phyloP scores from a whole-genome alignment of 2,113 vertebrate genomes.

The Prunella himalayana region DNA sequence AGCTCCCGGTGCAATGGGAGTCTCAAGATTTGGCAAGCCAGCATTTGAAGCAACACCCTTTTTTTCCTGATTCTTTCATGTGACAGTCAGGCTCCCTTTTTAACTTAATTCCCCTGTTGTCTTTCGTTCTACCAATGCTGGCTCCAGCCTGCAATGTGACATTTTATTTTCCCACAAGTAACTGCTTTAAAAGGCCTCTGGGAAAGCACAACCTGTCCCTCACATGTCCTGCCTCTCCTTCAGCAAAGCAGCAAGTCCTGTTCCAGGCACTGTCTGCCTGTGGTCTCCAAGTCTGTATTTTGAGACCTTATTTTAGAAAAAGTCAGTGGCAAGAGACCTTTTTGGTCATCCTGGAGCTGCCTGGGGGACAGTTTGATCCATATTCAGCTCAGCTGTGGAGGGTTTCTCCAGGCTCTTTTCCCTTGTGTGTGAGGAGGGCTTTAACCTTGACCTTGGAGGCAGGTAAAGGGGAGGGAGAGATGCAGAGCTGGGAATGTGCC shows the following conservation, averaged over 20 bases:
- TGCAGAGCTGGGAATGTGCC: neutral
- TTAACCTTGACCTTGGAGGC: neutral
- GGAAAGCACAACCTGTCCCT: neutral
- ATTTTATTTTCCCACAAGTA: neutral
- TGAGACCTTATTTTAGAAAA: neutral
- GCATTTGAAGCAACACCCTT: neutral
- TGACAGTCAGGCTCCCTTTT: neutral
- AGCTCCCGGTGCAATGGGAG: neutral
- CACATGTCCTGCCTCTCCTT: neutral
- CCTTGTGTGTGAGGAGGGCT: neutral
- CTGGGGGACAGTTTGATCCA: neutral
- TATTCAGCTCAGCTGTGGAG: neutral
- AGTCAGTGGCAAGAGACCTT: neutral
- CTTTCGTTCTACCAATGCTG: neutral
- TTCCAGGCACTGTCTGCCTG: neutral
- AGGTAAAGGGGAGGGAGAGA: neutral
- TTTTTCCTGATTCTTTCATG: neutral
- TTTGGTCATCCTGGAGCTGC: neutral
- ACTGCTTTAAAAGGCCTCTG: neutral
- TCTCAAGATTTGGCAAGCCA: neutral
- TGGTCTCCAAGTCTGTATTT: neutral
- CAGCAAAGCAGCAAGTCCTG: neutral
- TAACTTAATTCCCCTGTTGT: neutral
- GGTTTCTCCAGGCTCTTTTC: neutral
- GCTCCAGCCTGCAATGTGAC: neutral